Evolutionary conservation across 2,113 vertebrate species (phyloP).

Genomic region (Ariopsis seemanni): DNA sequence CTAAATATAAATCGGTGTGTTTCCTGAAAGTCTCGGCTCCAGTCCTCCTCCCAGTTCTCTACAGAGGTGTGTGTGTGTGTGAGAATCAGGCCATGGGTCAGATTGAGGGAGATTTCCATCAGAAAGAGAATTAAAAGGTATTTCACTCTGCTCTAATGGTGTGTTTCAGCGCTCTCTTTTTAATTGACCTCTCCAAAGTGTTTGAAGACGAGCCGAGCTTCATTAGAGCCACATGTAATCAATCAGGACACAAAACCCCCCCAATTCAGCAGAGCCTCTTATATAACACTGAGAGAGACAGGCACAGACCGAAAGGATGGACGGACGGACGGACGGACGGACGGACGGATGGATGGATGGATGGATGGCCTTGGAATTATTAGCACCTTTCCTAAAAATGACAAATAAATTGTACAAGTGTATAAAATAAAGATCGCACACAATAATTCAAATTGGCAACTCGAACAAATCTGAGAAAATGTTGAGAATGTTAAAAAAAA

Average conservation of each 20-base stretch:
- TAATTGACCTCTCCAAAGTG: constrained; percentile 54
- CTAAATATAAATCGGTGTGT: neutral
- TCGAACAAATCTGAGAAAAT: too few species aligned
- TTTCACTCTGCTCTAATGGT: constrained; percentile 56
- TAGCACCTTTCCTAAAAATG: neutral
- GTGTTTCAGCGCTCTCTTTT: constrained; percentile 59
- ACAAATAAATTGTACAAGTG: neutral
- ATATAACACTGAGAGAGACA: neutral
- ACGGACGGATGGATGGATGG: too few species aligned
- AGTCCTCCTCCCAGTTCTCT: neutral
- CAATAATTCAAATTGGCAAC: too few species aligned
- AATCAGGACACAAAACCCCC: constrained; percentile 58
- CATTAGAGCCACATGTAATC: constrained; percentile 67
- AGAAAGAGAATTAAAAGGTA: constrained; percentile 49
- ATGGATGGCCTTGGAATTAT: neutral
- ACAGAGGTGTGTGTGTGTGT: neutral
- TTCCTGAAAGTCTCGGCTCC: neutral
- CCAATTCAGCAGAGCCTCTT: constrained; percentile 12
- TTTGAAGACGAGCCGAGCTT: constrained; percentile 63
- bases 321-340: neutral
- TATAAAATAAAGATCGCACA: neutral
- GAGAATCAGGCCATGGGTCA: neutral
- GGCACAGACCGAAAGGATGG: neutral
- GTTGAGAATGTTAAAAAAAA: too few species aligned
- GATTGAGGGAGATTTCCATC: constrained; percentile 6